These are phyloP conservation scores for Sardina pilchardus DNA, from an alignment of 2,113 vertebrate species.

Conservation along the genomic window DNA sequence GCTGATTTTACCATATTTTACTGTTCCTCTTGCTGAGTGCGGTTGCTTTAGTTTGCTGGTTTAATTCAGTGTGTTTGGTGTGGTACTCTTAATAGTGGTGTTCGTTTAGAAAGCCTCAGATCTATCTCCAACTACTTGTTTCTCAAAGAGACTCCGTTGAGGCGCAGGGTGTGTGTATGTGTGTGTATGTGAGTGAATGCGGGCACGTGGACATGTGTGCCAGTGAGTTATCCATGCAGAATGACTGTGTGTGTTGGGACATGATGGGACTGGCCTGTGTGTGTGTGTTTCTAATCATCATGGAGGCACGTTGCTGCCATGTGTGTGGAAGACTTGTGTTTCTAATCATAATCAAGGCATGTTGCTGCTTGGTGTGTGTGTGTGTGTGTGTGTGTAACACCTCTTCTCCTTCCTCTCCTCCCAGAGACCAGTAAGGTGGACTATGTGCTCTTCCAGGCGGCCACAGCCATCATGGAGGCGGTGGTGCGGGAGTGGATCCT, in stretches of 20 bases:
- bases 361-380: background rate
- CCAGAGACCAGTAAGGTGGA: constrained; percentile 99
- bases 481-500: constrained; percentile 98
- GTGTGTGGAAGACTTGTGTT: too few species aligned
- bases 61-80: background rate
- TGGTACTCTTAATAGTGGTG: background rate
- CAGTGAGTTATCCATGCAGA: background rate
- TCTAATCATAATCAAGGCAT: too few species aligned
- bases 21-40: background rate
- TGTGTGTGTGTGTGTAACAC: background rate
- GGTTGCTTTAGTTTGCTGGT: background rate
- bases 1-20: background rate
- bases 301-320: too few species aligned
- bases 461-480: constrained; percentile 97
- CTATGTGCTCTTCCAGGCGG: constrained; percentile 98
- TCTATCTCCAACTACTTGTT: background rate
- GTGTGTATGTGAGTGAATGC: background rate
- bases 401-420: constrained; percentile 46
- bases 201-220: background rate
- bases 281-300: too few species aligned
- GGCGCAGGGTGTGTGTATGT: background rate
- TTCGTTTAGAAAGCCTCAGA: background rate
- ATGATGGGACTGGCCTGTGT: background rate
- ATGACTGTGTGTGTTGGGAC: background rate
- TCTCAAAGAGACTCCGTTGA: too few species aligned